phyloP scores from a whole-genome alignment of 2,113 vertebrate species.

The Condylura cristata region DNA sequence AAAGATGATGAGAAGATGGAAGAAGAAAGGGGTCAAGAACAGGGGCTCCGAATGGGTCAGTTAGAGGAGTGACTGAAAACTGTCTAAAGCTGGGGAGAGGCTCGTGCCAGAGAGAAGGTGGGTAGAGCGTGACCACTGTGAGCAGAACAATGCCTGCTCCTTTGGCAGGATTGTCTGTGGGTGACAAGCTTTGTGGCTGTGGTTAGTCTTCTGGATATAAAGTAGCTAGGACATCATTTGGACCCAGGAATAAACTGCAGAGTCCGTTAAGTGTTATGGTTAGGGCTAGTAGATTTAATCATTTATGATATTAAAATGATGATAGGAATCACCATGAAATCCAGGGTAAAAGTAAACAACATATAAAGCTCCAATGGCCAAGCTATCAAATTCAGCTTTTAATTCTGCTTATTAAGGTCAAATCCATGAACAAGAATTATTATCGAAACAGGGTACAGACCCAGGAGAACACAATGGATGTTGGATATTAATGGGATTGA shows the following conservation, averaged over 20 bases:
- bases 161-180: not conserved
- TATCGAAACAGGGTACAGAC: not conserved
- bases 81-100: not conserved
- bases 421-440: not conserved
- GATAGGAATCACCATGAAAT: slow-evolving; percentile 2
- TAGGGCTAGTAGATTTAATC: not conserved
- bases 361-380: not conserved
- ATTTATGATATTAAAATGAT: slow-evolving; percentile 32
- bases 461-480: not conserved
- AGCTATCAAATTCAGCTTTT: not conserved
- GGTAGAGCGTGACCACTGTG: fast-evolving
- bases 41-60: not conserved
- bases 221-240: not conserved
- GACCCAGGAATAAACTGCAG: not conserved
- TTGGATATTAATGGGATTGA: not conserved
- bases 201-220: not conserved
- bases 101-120: fast-evolving
- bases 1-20: not conserved
- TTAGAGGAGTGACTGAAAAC: not conserved
- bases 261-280: not conserved
- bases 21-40: not conserved
- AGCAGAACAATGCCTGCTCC: not conserved
- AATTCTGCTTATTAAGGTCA: slow-evolving; percentile 45
- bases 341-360: not conserved
- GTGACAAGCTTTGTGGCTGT: not conserved